These are phyloP conservation scores for Holotrichia oblita DNA, from an alignment of 1,140 invertebrate species.

Conservation along the genomic window DNA sequence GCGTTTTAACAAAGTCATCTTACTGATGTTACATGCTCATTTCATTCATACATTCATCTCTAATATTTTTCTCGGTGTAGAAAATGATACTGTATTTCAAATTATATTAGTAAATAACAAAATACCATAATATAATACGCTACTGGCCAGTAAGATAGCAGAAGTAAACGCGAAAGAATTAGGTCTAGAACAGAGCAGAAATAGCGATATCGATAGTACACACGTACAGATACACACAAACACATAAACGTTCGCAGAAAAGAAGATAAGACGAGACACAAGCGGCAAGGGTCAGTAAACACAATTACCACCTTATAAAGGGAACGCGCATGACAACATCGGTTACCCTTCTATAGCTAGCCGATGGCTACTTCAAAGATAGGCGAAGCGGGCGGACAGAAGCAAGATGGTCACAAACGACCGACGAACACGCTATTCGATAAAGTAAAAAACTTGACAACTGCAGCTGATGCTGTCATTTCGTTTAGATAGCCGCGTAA, in stretches of 20 bases:
- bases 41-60: too few relatives aligned
- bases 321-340: not conserved
- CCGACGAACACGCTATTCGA: conserved; percentile 21
- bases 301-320: conserved; percentile 36
- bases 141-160: too few relatives aligned
- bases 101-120: too few relatives aligned
- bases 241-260: not conserved
- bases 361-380: conserved; percentile 6
- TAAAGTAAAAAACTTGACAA: conserved; percentile 38
- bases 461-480: conserved; percentile 31
- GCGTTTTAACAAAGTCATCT: too few relatives aligned
- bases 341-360: not conserved
- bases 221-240: not conserved
- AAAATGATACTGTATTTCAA: too few relatives aligned
- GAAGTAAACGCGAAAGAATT: not conserved
- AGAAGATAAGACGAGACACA: not conserved
- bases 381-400: not conserved
- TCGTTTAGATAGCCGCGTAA: conserved; percentile 24
- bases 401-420: conserved; percentile 13
- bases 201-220: conserved; percentile 3
- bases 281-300: conserved; percentile 24
- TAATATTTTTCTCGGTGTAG: too few relatives aligned
- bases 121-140: too few relatives aligned
- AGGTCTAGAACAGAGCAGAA: not conserved
- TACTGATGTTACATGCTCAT: too few relatives aligned